These are phyloP conservation scores for Macropis europaea DNA, from an alignment of 2,888 invertebrate genomes.

Conservation along the genomic window DNA sequence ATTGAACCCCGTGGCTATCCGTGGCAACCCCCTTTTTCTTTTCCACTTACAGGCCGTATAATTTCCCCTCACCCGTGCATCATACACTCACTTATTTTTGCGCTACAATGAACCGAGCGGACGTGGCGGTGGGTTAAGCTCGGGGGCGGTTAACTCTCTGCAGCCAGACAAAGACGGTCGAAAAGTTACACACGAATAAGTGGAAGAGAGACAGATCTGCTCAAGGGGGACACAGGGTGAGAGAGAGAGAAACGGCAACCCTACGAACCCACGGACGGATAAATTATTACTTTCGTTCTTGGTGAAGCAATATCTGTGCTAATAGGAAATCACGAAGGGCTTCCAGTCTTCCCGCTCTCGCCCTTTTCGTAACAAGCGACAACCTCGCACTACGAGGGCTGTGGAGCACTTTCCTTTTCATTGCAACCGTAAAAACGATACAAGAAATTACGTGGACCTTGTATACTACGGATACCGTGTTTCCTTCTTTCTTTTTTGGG, in stretches of 20 bases:
- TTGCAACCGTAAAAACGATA: conserved; percentile 17
- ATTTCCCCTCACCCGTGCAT: conserved; percentile 73
- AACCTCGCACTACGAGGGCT: not conserved
- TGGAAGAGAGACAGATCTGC: not conserved
- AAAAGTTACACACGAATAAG: conserved; percentile 9
- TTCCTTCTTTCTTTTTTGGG: not conserved
- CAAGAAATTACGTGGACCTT: conserved; percentile 12
- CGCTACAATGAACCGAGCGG: conserved; percentile 73
- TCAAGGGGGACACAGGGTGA: not conserved
- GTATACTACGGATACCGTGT: not conserved
- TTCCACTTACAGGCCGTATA: conserved; percentile 70
- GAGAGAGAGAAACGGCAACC: conserved; percentile 39
- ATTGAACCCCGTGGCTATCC: conserved; percentile 61
- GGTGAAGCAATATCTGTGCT: conserved; percentile 74
- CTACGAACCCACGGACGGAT: conserved; percentile 64
- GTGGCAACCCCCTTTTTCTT: conserved; percentile 69
- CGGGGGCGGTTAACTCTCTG: conserved; percentile 50
- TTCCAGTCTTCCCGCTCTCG: conserved; percentile 50
- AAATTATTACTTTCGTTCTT: conserved; percentile 74
- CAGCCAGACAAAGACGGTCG: conserved; percentile 16
- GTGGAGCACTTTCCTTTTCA: conserved; percentile 33
- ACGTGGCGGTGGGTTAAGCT: conserved; percentile 64
- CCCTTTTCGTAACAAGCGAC: too few species aligned
- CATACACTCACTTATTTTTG: conserved; percentile 77
- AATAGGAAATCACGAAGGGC: conserved; percentile 73